Evolutionary conservation across 2,797 vertebrate species (phyloP).

Genomic region (Silurus lanzhouensis): DNA sequence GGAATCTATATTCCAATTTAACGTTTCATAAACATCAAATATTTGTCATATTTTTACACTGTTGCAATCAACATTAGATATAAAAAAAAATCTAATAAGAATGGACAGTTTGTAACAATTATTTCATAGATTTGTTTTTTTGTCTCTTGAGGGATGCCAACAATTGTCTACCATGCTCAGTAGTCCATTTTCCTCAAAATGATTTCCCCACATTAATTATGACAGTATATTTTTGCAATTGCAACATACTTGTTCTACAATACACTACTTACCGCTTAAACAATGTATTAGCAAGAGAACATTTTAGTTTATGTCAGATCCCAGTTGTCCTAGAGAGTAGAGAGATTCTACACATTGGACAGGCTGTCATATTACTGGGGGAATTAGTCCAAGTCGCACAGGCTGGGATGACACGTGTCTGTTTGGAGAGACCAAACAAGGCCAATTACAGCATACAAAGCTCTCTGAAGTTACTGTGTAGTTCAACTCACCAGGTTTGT

Average conservation of each 20-base stretch:
- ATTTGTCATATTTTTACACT: background rate
- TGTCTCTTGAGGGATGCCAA: background rate
- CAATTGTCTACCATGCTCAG: background rate
- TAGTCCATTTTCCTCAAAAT: background rate
- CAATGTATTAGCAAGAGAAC: background rate
- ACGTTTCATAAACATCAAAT: background rate
- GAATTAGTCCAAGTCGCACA: conserved; percentile 41
- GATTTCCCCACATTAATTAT: background rate
- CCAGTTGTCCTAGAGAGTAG: background rate
- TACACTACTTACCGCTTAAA: background rate
- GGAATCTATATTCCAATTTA: too few relatives aligned
- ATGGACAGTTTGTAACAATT: background rate
- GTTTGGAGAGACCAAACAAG: conserved; percentile 44
- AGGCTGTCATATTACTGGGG: conserved; percentile 45
- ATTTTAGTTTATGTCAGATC: conserved; percentile 1
- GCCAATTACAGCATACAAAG: conserved; percentile 47
- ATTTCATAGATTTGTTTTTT: background rate
- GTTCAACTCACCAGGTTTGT: background rate
- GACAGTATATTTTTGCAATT: background rate
- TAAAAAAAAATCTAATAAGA: background rate
- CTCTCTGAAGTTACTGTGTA: conserved; percentile 21
- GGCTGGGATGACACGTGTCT: conserved; percentile 38
- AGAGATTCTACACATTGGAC: conserved; percentile 29
- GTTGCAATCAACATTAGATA: background rate
- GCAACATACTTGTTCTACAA: background rate